A percentile compares a stretch with the other conserved stretches of the same genome.
phyloP scores from a whole-genome alignment of 2,113 vertebrate genomes.

The Hypomesus transpacificus region DNA sequence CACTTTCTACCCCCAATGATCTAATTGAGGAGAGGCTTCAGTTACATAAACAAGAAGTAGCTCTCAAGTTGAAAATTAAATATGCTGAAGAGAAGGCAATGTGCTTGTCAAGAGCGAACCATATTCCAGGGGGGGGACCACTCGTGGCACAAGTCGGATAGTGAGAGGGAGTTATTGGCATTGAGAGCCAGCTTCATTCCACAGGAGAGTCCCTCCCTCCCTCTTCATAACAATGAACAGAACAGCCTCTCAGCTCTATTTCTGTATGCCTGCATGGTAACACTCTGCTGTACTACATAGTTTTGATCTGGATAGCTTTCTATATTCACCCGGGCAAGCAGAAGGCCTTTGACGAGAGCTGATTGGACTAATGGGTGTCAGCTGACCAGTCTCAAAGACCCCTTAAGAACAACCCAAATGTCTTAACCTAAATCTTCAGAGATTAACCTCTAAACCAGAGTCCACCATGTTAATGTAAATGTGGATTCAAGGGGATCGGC shows the following conservation, averaged over 20 bases:
- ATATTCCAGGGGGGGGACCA: slow-evolving; percentile 41
- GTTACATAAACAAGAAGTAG: slow-evolving; percentile 58
- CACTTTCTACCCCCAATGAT: slow-evolving; percentile 36
- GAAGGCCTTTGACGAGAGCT: not conserved
- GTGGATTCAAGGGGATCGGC: too few relatives aligned
- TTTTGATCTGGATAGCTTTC: slow-evolving; percentile 28
- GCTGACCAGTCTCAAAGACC: too few relatives aligned
- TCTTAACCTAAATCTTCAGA: too few relatives aligned
- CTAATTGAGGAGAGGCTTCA: slow-evolving; percentile 53
- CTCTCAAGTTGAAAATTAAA: slow-evolving; percentile 58
- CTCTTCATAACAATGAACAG: slow-evolving; percentile 52
- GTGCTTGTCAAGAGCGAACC: slow-evolving; percentile 41
- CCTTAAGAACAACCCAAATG: too few relatives aligned
- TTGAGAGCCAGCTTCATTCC: slow-evolving; percentile 48
- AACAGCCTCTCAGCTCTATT: slow-evolving; percentile 51
- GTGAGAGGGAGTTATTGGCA: slow-evolving; percentile 53
- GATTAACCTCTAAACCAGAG: too few relatives aligned
- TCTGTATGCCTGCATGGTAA: slow-evolving; percentile 33
- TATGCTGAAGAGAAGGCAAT: slow-evolving; percentile 46
- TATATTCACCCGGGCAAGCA: slow-evolving; percentile 27
- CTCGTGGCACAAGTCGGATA: slow-evolving; percentile 36
- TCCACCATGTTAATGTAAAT: too few relatives aligned
- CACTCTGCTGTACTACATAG: slow-evolving; percentile 18
- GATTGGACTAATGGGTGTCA: not conserved
- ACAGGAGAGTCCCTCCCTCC: slow-evolving; percentile 44